Percentiles rank a stretch among this genome's conserved stretches.
phyloP scores from a whole-genome alignment of 2,113 vertebrate species.

The Microcebus ravelobensis region DNA sequence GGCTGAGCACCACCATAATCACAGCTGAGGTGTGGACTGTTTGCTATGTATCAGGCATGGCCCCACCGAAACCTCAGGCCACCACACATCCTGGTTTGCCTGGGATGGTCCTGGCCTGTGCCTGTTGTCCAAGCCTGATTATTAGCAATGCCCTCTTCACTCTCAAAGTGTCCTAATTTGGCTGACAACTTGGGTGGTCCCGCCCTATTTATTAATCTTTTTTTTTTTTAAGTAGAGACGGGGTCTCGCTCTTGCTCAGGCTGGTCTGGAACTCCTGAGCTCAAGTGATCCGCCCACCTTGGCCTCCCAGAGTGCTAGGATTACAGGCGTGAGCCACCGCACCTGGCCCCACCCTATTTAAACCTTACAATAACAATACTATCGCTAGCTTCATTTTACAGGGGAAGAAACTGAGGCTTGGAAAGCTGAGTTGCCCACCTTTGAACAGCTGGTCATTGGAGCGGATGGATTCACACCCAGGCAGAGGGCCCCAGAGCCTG shows the following conservation, averaged over 20 bases:
- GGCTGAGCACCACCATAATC: accelerated
- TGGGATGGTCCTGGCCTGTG: background rate
- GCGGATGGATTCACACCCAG: background rate
- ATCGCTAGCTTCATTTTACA: background rate
- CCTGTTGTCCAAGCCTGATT: background rate
- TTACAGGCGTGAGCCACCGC: too few relatives aligned
- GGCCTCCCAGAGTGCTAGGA: too few relatives aligned
- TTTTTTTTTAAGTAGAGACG: too few relatives aligned
- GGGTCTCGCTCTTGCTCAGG: too few relatives aligned
- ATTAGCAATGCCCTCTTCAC: background rate
- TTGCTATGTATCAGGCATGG: background rate
- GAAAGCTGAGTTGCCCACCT: background rate
- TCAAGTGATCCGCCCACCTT: too few relatives aligned
- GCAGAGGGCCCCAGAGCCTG: background rate
- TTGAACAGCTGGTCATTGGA: background rate
- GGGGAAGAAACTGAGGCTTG: accelerated
- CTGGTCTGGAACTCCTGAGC: too few relatives aligned
- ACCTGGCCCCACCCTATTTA: background rate
- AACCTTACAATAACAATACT: background rate
- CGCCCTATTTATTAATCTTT: too few relatives aligned
- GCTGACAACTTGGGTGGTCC: background rate
- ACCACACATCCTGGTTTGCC: background rate
- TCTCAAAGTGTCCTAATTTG: background rate
- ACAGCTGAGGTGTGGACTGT: background rate
- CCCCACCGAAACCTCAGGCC: background rate